These are phyloP conservation scores for Calidris pugnax DNA, from an alignment of 2,113 vertebrate genomes.

Conservation along the genomic window DNA sequence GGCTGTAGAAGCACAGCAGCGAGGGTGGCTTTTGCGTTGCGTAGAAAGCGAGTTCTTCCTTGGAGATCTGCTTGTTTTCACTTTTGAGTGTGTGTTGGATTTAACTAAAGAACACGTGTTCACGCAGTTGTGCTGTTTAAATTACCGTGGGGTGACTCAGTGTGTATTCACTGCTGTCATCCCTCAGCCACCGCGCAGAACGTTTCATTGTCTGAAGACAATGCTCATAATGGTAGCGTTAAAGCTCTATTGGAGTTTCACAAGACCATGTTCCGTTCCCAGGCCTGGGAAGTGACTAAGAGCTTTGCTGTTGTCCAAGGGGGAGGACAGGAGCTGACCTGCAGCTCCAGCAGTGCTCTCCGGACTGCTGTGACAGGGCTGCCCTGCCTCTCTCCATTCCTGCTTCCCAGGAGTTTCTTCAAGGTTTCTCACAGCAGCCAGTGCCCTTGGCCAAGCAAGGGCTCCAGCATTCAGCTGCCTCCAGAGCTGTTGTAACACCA, in stretches of 20 bases:
- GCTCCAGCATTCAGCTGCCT: accelerated
- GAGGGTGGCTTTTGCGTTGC: not conserved
- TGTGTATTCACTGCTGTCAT: not conserved
- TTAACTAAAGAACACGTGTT: slow-evolving; percentile 3
- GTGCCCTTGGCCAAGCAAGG: not conserved
- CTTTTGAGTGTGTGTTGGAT: not conserved
- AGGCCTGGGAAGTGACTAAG: not conserved
- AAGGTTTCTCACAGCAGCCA: not conserved
- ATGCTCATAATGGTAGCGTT: not conserved
- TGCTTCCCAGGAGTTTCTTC: not conserved
- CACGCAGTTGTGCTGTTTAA: slow-evolving; percentile 9
- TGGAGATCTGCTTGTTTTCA: not conserved
- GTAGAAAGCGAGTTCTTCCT: not conserved
- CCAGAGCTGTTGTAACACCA: not conserved
- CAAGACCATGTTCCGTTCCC: not conserved
- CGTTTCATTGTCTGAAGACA: slow-evolving; percentile 32
- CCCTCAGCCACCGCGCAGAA: not conserved
- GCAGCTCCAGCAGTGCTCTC: not conserved
- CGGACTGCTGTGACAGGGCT: accelerated
- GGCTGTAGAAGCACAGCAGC: not conserved
- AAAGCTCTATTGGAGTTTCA: not conserved
- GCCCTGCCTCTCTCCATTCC: not conserved
- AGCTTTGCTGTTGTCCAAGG: not conserved
- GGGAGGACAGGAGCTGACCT: not conserved
- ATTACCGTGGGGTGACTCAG: slow-evolving; percentile 5